Conservation (phyloP, 1,140 invertebrate genomes). For the Lepidurus arcticus region DNA sequence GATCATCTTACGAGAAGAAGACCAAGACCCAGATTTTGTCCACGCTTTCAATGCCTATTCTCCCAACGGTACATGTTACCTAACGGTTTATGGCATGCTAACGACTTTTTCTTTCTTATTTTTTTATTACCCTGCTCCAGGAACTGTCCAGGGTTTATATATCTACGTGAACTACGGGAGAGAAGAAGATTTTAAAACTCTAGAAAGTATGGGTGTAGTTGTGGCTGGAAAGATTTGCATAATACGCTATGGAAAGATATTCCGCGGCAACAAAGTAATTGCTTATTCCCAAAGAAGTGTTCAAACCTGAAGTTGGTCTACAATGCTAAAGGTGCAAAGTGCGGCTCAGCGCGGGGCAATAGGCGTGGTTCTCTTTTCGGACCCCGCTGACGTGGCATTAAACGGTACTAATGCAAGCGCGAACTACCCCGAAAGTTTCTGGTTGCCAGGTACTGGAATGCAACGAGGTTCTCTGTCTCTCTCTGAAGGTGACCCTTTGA, state of each 20-base stretch:
- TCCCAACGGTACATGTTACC: background rate
- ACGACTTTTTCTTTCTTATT: no score
- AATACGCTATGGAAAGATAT: slow-evolving; percentile 50
- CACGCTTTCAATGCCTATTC: slow-evolving; percentile 32
- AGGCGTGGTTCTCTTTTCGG: slow-evolving; percentile 41
- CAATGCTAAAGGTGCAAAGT: slow-evolving; percentile 35
- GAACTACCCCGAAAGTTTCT: slow-evolving; percentile 47
- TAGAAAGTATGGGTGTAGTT: slow-evolving; percentile 41
- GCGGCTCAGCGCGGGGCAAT: slow-evolving; percentile 37
- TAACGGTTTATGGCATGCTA: background rate
- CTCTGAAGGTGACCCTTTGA: slow-evolving; percentile 48
- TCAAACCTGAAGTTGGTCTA: background rate
- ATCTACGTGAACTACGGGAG: slow-evolving; percentile 52
- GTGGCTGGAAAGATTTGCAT: slow-evolving; percentile 47
- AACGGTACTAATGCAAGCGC: slow-evolving; percentile 37
- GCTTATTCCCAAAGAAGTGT: background rate
- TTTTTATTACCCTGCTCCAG: background rate
- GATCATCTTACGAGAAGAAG: slow-evolving; percentile 24
- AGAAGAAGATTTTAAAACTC: slow-evolving; percentile 46
- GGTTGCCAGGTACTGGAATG: slow-evolving; percentile 49
- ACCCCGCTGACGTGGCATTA: slow-evolving; percentile 49
- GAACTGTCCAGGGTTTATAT: slow-evolving; percentile 38
- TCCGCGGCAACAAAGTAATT: slow-evolving; percentile 49
- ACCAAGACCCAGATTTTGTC: background rate
- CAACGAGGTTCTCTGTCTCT: slow-evolving; percentile 44